Evolutionary conservation across 2,888 invertebrate genomes (phyloP), one percentile per base, ranked within the genome.

Genomic region (Syrista parreyssii): DNA sequence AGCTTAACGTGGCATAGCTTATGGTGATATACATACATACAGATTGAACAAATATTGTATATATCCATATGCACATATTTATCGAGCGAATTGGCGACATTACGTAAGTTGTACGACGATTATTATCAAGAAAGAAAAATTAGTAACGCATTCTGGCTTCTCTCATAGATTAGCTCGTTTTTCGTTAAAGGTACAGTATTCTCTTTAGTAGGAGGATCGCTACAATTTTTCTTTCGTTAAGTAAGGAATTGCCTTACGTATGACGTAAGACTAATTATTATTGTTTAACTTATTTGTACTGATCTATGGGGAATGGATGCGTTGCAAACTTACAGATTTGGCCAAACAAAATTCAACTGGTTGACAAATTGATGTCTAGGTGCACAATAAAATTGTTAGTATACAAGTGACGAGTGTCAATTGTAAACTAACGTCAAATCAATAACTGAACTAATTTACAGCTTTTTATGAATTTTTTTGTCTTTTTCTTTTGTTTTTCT

Each of bases 271-370:
- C 77, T 68, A 79, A 74, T 72, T 79, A 82, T 84, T 82, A 81
- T 80, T 82, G 82, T 85, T 84, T 82, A 82, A 82, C 83, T 84
- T 85, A 86, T 86, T 86, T 87, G 86, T 86, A 86, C 86, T 87
- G 85, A 82, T 85, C 85, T 87, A 86, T 82, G 75, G 68, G 82
- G 84, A 85, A 81, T 75, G 84, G 81, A 81, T 81, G 86, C 84
- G 82, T 78, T 79, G 79, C 83, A 82, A 74, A 36, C 81, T 78
- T 80, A 75, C 75, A 11, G 75, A 78, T 12, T 34, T 12, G n/a
- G n/a, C 12, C 31, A 31, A 77, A 33, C 73, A n/a, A 23, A 73
- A 68, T 31, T 75, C 36, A 31, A 81, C 76, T 74, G 6, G 6
- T 15, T 15, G 0, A 40, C 23, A 1, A 12, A 4, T 1, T 40